A percentile compares a stretch with the other conserved stretches of the same genome.
These are phyloP conservation scores for Dryobota labecula DNA, from an alignment of 2,888 invertebrate genomes.

Conservation along the genomic window DNA sequence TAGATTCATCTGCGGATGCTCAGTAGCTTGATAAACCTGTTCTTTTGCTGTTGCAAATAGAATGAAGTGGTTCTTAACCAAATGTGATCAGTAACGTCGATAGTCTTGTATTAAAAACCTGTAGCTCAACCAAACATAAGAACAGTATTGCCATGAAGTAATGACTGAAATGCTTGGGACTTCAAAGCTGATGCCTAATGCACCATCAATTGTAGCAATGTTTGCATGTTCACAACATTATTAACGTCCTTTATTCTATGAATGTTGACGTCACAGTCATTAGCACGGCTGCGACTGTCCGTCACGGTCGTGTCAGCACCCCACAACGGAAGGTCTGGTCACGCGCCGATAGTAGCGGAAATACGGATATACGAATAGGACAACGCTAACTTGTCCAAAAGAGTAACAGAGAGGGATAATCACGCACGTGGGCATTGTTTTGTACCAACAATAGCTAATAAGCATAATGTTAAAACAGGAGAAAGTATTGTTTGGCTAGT, in stretches of 20 bases:
- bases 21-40: no score
- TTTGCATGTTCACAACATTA: slow-evolving; percentile 35
- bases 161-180: not conserved
- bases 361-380: slow-evolving; percentile 84
- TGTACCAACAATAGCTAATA: slow-evolving; percentile 54
- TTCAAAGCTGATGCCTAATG: slow-evolving; percentile 24
- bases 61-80: not conserved
- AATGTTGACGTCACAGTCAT: slow-evolving; percentile 73
- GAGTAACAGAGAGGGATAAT: slow-evolving; percentile 58
- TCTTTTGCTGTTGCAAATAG: not conserved
- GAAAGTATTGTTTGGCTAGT: slow-evolving; percentile 47
- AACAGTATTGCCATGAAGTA: not conserved
- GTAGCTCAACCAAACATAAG: not conserved
- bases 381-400: slow-evolving; percentile 47
- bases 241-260: slow-evolving; percentile 37
- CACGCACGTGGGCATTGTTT: slow-evolving; percentile 66
- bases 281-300: slow-evolving; percentile 66
- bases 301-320: slow-evolving; percentile 79
- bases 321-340: slow-evolving; percentile 85
- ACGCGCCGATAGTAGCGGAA: slow-evolving; percentile 84
- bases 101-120: not conserved
- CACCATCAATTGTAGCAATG: slow-evolving; percentile 26
- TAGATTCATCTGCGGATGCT: not conserved
- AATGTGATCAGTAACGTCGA: not conserved
- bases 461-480: slow-evolving; percentile 39